These are phyloP conservation scores for Lepisosteus osseus DNA, from an alignment of 2,113 vertebrate genomes.

Conservation along the genomic window DNA sequence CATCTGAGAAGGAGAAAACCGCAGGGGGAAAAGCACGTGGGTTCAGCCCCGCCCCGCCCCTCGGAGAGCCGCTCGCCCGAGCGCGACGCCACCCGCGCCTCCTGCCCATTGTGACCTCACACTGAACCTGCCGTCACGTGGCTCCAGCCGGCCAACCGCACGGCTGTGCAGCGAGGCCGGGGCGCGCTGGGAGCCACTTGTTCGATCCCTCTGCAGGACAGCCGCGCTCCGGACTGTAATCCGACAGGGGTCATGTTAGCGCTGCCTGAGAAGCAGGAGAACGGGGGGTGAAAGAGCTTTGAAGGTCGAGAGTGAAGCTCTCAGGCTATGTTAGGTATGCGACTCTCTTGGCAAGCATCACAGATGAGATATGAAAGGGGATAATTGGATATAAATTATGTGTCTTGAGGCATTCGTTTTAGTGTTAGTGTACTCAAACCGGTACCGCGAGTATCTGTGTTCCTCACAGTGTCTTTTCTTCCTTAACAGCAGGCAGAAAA, in stretches of 20 bases:
- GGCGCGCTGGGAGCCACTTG: conserved; percentile 9
- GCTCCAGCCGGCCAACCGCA: conserved; percentile 43
- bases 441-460: not conserved
- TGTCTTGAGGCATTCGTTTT: conserved; percentile 7
- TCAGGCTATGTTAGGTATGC: conserved; percentile 13
- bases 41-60: not conserved
- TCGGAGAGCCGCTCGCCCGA: conserved; percentile 5
- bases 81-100: conserved; percentile 37
- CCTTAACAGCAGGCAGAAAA: not conserved
- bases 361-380: not conserved
- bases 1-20: no score
- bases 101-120: conserved; percentile 44
- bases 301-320: conserved; percentile 9
- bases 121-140: conserved; percentile 63
- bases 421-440: conserved; percentile 3
- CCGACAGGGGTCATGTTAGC: conserved; percentile 25
- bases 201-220: conserved; percentile 34
- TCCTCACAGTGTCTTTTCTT: not conserved
- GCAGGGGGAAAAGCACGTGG: conserved; percentile 31
- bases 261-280: conserved; percentile 5
- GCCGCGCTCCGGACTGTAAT: conserved; percentile 13
- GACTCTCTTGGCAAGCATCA: conserved; percentile 11
- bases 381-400: conserved; percentile 1
- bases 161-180: conserved; percentile 26
- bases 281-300: conserved; percentile 9